These are phyloP conservation scores for Drosophila sucinea DNA, from an alignment of 1,140 invertebrate species.

Conservation along the genomic window DNA sequence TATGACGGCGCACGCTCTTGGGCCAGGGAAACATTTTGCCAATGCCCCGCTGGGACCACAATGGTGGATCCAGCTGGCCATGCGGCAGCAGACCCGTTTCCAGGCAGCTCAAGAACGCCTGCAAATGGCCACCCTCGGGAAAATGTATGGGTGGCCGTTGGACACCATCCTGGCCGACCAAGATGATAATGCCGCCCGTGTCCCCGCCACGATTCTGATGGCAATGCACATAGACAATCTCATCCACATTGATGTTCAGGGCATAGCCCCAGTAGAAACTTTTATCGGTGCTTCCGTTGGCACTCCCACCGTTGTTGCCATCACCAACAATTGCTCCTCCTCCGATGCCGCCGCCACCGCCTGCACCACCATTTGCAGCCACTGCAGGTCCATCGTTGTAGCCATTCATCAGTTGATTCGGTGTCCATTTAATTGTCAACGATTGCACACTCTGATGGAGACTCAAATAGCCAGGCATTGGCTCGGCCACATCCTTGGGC, in stretches of 20 bases:
- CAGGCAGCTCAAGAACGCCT: constrained; percentile 95
- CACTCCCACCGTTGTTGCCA: neutral
- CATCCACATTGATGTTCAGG: constrained; percentile 92
- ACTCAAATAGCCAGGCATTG: constrained; percentile 95
- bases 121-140: constrained; percentile 94
- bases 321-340: neutral
- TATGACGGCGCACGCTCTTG: constrained; percentile 86
- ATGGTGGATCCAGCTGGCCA: constrained; percentile 95
- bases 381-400: constrained; percentile 85
- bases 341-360: too few species aligned
- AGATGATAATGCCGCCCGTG: constrained; percentile 92
- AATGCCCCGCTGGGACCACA: constrained; percentile 94
- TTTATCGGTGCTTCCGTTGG: constrained; percentile 87
- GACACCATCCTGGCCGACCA: constrained; percentile 97
- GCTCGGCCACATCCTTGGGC: constrained; percentile 91
- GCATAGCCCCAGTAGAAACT: constrained; percentile 96
- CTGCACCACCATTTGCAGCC: neutral
- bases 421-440: constrained; percentile 92
- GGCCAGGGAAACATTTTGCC: constrained; percentile 91
- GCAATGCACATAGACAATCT: constrained; percentile 97
- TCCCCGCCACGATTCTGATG: constrained; percentile 91
- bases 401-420: constrained; percentile 97
- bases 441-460: constrained; percentile 91
- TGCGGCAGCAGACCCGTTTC: constrained; percentile 94
- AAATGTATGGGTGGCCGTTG: constrained; percentile 96